A percentile compares a stretch with the other conserved stretches of the same genome.
Conservation (phyloP, 2,797 vertebrate genomes). For the Acrocephalus scirpaceus region DNA sequence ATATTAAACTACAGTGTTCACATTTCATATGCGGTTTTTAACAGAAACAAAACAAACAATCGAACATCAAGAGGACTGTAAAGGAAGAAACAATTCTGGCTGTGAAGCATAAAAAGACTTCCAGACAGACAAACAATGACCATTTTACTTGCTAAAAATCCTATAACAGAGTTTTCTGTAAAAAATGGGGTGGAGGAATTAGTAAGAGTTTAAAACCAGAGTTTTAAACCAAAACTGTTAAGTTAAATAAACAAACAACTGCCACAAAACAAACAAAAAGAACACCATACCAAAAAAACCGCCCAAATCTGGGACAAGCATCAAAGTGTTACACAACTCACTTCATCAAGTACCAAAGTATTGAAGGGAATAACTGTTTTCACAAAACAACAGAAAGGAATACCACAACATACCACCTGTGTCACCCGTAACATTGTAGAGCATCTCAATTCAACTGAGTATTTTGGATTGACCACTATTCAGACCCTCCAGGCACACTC, state of each 20-base stretch:
- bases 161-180: background rate
- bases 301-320: background rate
- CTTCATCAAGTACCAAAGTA: background rate
- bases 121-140: background rate
- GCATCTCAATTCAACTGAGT: background rate
- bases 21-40: background rate
- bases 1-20: background rate
- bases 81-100: background rate
- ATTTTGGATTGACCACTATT: background rate
- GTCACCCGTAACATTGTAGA: background rate
- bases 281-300: background rate
- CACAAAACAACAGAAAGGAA: background rate
- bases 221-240: background rate
- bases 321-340: background rate
- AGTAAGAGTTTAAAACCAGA: background rate
- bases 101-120: background rate
- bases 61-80: background rate
- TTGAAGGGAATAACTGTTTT: background rate
- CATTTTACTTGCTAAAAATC: background rate
- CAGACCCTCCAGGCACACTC: background rate
- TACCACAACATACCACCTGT: background rate
- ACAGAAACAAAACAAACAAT: background rate
- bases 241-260: background rate
- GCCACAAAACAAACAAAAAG: background rate
- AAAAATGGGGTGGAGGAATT: fast-evolving